Evolutionary conservation across 2,888 invertebrate genomes (phyloP).

Genomic region (Mamestra brassicae): DNA sequence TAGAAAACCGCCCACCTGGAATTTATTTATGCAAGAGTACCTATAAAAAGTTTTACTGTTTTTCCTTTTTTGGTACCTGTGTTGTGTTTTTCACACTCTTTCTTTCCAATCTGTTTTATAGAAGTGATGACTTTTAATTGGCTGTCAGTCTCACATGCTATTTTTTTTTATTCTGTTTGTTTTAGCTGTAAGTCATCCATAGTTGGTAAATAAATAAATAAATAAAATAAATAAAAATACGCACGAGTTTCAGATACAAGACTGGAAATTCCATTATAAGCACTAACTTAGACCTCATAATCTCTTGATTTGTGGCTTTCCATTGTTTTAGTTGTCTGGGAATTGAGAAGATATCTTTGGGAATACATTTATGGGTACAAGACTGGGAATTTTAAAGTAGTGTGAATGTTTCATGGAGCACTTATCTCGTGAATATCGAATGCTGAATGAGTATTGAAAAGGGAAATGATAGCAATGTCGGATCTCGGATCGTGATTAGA

Average conservation of each 20-base stretch:
- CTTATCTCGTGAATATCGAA: not conserved
- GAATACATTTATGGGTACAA: not conserved
- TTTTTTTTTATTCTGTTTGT: too few relatives aligned
- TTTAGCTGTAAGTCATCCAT: too few relatives aligned
- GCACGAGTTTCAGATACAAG: not conserved
- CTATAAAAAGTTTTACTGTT: too few relatives aligned
- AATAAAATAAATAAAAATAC: too few relatives aligned
- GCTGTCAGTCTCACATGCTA: too few relatives aligned
- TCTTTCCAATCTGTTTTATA: too few relatives aligned
- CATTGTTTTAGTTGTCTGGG: not conserved
- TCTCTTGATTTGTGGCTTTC: slow-evolving; percentile 12
- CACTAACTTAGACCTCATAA: not conserved
- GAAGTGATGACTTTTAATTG: too few relatives aligned
- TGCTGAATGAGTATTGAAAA: not conserved
- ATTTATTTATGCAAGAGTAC: not conserved
- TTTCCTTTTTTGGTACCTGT: too few relatives aligned
- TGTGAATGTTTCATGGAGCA: not conserved
- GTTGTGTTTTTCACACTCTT: too few relatives aligned
- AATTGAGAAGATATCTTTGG: not conserved
- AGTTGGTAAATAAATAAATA: too few relatives aligned
- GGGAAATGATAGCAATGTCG: not conserved
- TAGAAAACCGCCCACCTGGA: not conserved
- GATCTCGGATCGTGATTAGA: too few relatives aligned
- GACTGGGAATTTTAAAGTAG: not conserved
- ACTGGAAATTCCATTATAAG: slow-evolving; percentile 2